Evolutionary conservation across 2,888 invertebrate genomes (phyloP), one percentile per base, ranked within the genome.

Genomic region (Myathropa florea): DNA sequence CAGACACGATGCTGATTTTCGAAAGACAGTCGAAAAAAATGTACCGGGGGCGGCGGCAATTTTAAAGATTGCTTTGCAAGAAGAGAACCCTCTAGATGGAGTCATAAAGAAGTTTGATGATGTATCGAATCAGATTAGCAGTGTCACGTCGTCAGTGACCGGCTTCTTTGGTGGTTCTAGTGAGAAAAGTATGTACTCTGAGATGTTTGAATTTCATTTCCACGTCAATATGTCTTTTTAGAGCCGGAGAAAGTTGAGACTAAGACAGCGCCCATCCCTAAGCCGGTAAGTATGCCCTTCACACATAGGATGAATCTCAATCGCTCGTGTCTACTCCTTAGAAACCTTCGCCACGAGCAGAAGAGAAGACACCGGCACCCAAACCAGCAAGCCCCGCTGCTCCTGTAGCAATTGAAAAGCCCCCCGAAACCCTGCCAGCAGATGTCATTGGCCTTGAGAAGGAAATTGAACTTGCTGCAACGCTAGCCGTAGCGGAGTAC

Each of bases 401-500:
- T 26, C 77, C 88, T 30, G 79, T 88, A 57, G 84, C 91, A 91
- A 80, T 76, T 88, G 59, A 85, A 89, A 88, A 91, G 46, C 89
- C 91, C 71, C 90, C 93, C 0, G 92, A 92, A 59, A 92, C 92
- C 77, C 91, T 93, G 88, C 93, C 93, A 1, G 89, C 91, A 18
- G 92, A 92, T 77, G 89, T 95, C 28, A 91, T 93, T 6, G 94
- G 95, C 57, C 90, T 95, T 14, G 95, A 95, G 90, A 93, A 93
- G 82, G 93, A 93, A 88, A 94, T 94, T 28, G 94, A 94, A 72
- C 90, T 93, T 79, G 92, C 94, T 7, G 94, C 95, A 4, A 93
- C 95, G 70, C 93, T 94, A 23, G 96, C 96, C 1, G 94, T 96
- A 6, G 94, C 95, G 89, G 95, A 95, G 79, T 97, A 95, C 90